A percentile compares a stretch with the other conserved stretches of the same genome.
phyloP scores from a whole-genome alignment of 2,888 invertebrate species.

The Macroteleia sp. region DNA sequence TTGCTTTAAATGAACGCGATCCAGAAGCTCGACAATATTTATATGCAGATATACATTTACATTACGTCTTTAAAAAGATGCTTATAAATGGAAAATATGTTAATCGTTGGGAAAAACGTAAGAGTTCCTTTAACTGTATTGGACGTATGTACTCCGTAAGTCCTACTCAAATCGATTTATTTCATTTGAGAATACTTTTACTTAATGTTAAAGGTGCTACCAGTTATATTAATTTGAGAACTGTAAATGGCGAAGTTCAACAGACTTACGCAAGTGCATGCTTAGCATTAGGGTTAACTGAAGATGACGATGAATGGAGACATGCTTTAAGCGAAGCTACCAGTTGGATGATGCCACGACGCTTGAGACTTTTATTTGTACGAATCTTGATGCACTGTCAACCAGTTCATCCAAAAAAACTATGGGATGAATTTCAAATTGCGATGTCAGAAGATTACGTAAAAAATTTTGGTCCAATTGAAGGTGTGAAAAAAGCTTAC shows the following conservation, averaged over 20 bases:
- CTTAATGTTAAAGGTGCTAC: conserved; percentile 10
- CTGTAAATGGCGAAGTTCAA: neutral
- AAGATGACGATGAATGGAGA: neutral
- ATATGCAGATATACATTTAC: no score
- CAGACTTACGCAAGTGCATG: neutral
- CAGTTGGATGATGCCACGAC: neutral
- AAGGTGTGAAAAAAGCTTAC: conserved; percentile 9
- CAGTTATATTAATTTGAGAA: conserved; percentile 18
- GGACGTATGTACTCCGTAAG: conserved; percentile 11
- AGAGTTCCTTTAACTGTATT: conserved; percentile 1
- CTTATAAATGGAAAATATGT: no score
- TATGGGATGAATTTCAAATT: conserved; percentile 61
- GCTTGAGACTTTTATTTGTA: neutral
- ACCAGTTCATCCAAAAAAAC: no score
- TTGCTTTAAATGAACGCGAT: no score
- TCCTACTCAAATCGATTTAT: conserved; percentile 31
- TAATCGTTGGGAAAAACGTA: no score
- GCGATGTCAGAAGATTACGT: conserved; percentile 61
- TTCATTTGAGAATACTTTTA: conserved; percentile 12
- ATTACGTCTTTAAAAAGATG: no score
- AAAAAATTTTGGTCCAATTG: neutral
- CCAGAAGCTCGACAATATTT: no score
- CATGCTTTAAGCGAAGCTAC: neutral
- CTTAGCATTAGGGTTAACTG: conserved; percentile 10
- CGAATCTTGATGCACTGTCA: no score